phyloP scores from a whole-genome alignment of 2,797 vertebrate genomes.

The Spatula clypeata region DNA sequence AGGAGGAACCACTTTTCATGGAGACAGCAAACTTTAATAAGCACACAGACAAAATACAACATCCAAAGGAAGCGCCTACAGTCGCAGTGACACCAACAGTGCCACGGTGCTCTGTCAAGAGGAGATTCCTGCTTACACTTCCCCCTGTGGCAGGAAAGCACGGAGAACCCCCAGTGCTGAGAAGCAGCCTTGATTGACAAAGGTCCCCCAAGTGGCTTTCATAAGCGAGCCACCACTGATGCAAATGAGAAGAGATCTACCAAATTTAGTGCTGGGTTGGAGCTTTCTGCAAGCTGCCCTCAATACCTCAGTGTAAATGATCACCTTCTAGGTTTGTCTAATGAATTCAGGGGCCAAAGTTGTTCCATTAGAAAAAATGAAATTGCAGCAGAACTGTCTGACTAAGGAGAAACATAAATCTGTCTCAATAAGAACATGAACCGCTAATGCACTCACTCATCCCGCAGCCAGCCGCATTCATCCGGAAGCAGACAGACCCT shows the following conservation, averaged over 20 bases:
- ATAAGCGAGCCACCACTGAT: neutral
- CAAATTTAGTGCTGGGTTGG: neutral
- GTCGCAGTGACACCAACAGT: rapidly evolving
- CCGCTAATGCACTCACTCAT: rapidly evolving
- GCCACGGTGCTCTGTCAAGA: rapidly evolving
- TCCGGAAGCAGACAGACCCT: neutral
- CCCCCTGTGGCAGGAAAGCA: neutral
- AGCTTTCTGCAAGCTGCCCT: neutral
- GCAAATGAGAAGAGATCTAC: neutral
- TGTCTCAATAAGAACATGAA: neutral
- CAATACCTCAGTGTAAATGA: neutral
- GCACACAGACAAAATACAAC: neutral
- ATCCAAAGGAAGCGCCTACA: neutral
- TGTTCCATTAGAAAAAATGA: conserved; percentile 19
- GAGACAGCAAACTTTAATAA: neutral
- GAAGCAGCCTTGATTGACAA: neutral
- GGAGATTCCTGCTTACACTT: neutral
- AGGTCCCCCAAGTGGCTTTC: rapidly evolving
- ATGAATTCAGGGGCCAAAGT: neutral
- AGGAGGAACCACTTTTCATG: neutral
- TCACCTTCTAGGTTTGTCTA: neutral
- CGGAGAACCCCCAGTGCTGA: neutral
- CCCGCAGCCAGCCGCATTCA: neutral
- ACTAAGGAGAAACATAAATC: neutral
- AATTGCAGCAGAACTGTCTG: neutral